Conservation (phyloP, 1,140 invertebrate genomes). For the Drosophila kurseongensis region DNA sequence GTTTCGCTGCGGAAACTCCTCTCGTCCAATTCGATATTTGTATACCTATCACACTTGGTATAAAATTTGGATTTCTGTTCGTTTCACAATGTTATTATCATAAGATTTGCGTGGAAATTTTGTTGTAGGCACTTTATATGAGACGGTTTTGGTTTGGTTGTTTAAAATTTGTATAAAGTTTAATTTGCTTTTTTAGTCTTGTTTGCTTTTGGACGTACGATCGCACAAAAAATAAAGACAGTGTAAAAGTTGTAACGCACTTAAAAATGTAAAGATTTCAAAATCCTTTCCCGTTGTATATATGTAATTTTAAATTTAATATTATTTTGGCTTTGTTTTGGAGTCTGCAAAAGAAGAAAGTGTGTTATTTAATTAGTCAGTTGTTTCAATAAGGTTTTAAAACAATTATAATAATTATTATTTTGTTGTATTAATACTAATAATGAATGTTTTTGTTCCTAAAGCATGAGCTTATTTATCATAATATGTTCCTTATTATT, state of each 20-base stretch:
- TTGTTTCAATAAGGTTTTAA: not conserved
- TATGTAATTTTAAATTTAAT: conserved; percentile 25
- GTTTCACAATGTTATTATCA: conserved; percentile 56
- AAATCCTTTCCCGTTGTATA: conserved; percentile 39
- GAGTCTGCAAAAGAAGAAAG: conserved; percentile 55
- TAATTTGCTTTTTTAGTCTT: conserved; percentile 37
- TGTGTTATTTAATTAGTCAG: not conserved
- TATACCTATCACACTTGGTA: conserved; percentile 45
- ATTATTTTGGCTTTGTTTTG: conserved; percentile 61
- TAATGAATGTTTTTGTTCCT: no score
- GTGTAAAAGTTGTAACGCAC: conserved; percentile 15
- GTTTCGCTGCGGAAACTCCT: not conserved
- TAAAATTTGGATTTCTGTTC: conserved; percentile 14
- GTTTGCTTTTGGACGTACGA: conserved; percentile 47
- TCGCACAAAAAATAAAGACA: conserved; percentile 20
- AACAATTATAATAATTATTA: not conserved
- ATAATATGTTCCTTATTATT: no score
- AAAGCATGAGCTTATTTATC: no score
- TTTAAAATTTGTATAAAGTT: conserved; percentile 44
- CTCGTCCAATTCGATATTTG: not conserved
- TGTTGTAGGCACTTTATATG: conserved; percentile 68
- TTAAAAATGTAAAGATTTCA: conserved; percentile 30
- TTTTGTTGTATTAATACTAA: no score
- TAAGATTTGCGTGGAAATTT: conserved; percentile 48
- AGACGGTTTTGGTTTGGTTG: conserved; percentile 78